Evolutionary conservation across 1,140 invertebrate genomes (phyloP).

Genomic region (Magallana ariakensis): DNA sequence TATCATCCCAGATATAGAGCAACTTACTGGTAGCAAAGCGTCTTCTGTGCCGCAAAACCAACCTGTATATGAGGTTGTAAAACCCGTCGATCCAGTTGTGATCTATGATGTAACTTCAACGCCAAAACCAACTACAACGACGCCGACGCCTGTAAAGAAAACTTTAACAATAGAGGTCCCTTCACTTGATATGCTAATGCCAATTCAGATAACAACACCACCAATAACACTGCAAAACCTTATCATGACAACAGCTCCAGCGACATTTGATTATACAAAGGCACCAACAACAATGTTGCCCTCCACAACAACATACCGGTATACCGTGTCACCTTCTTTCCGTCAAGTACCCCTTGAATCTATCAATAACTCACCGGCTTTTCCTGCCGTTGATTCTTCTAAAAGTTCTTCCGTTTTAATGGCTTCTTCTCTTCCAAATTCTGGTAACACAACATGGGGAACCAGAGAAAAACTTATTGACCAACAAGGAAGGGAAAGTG

Average conservation of each 20-base stretch:
- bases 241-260: neutral
- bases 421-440: neutral
- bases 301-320: neutral
- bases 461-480: conserved; percentile 19
- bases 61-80: too few species aligned
- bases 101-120: neutral
- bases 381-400: neutral
- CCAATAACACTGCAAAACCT: neutral
- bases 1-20: neutral
- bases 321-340: neutral
- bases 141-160: neutral
- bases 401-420: neutral
- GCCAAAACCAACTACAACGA: neutral
- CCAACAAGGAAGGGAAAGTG: neutral
- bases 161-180: neutral
- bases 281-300: neutral
- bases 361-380: conserved; percentile 1
- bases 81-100: neutral
- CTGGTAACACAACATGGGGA: neutral
- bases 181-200: neutral
- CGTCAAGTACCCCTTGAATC: neutral
- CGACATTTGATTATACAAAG: neutral
- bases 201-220: neutral
- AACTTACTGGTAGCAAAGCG: neutral
- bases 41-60: neutral